Conservation (phyloP, 1,140 invertebrate genomes). For the Diabrotica undecimpunctata region DNA sequence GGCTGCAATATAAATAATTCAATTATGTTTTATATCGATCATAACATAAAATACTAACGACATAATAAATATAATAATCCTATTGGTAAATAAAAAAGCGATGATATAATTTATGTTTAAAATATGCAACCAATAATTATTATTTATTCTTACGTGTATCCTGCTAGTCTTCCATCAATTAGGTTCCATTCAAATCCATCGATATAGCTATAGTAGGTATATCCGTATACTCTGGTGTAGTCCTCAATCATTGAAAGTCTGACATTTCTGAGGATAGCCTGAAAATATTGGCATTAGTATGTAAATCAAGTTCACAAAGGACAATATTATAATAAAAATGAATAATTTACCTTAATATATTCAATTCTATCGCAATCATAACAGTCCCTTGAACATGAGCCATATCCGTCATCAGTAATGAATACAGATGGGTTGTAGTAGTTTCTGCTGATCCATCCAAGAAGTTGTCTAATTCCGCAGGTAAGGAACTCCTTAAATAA, state of each 20-base stretch:
- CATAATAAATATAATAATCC: too few relatives aligned
- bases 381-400: neutral
- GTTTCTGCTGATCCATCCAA: neutral
- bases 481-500: neutral
- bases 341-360: neutral
- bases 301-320: neutral
- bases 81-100: too few relatives aligned
- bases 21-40: too few relatives aligned
- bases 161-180: neutral
- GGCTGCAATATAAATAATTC: too few relatives aligned
- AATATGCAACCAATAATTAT: too few relatives aligned
- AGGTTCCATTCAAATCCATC: constrained; percentile 5
- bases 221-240: constrained; percentile 3
- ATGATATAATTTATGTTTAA: too few relatives aligned
- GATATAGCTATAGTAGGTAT: neutral
- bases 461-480: neutral
- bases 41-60: too few relatives aligned
- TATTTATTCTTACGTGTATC: neutral
- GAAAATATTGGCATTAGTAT: too few relatives aligned
- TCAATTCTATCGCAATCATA: neutral
- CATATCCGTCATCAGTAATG: neutral
- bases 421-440: neutral
- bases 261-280: neutral
- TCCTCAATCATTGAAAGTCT: neutral
- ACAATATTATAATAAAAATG: neutral